Percentiles rank a stretch among this genome's conserved stretches.
Conservation (phyloP, 2,797 vertebrate species). For the Gambusia yucatana region DNA sequence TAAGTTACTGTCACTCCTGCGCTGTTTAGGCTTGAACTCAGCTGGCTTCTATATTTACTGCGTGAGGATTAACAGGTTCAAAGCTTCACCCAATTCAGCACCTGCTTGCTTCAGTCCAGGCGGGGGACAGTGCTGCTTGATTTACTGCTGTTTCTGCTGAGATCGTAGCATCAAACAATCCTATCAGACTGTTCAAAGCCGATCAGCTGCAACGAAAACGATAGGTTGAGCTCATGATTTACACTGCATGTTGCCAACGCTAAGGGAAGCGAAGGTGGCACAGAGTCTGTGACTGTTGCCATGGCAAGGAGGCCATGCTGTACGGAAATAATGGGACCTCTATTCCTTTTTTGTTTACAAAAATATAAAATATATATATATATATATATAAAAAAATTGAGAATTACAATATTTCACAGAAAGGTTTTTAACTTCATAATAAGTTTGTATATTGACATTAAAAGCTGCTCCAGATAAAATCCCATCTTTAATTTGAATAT, state of each 20-base stretch:
- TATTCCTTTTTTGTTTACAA: background rate
- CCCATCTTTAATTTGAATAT: background rate
- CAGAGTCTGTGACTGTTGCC: background rate
- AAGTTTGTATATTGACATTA: background rate
- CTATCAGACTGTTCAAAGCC: background rate
- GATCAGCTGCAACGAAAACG: background rate
- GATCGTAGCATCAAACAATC: conserved; percentile 1
- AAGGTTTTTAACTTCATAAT: background rate
- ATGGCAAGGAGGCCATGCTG: background rate
- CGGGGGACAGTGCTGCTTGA: conserved; percentile 19
- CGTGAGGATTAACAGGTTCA: conserved; percentile 76
- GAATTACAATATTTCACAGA: background rate
- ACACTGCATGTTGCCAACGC: background rate
- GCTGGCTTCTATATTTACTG: conserved; percentile 80
- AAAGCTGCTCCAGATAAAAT: background rate
- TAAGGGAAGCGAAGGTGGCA: conserved; percentile 7
- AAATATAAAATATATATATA: no score
- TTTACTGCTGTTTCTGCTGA: conserved; percentile 1
- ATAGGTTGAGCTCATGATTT: conserved; percentile 1
- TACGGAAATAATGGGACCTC: background rate
- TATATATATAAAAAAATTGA: no score
- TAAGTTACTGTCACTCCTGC: conserved; percentile 46
- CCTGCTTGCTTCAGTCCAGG: conserved; percentile 76
- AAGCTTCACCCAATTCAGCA: conserved; percentile 68
- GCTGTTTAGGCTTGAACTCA: conserved; percentile 56